Base-by-base conservation (phyloP, 2,888 invertebrate genomes). In the Trissonchulus latispiculum region DNA sequence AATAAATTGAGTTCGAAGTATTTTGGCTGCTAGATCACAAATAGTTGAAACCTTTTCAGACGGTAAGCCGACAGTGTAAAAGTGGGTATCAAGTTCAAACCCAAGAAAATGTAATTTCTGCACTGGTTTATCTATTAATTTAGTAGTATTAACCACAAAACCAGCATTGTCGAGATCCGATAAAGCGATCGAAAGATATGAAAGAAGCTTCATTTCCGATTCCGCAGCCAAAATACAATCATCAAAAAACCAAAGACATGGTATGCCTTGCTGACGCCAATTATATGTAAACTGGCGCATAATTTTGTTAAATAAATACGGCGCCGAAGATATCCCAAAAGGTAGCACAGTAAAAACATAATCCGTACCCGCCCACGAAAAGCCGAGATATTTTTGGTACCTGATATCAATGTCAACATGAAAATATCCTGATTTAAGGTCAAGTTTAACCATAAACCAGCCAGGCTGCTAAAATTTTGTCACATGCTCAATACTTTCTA, bases 391-490 rank as follows among this genome's bases (percentile, higher is more conserved):
- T 33, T 33, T 31, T 33, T 64, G 64, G 28, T 8, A 64, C 8
- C 18, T 33, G 8, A 29, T 3, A 18, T 28, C 8, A 64, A 64
- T 33, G 64, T 64, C 64, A 64, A 64, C 64, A 64, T 28, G 33
- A 64, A 64, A 33, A 64, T 64, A 64, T 28, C 64, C 29, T 18
- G 64, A 64, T 64, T 64, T 64, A 15, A 64, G 18, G 28, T 64
- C 64, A 18, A 64, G 8, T 31, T 64, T 64, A 15, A 15, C 64
- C 8, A 64, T 3, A 64, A 64, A 64, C 64, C 64, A 64, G 29
- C 28, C 64, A 18, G 8, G 8, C 64, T 64, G 64, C 18, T 8
- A 33, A 64, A 15, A 64, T 64, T 33, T 31, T 31, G 33, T 15
- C 33, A 8, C 33, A 64, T 15, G 8, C 28, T 64, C 64, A 3